A percentile compares a stretch with the other conserved stretches of the same genome.
phyloP scores from a whole-genome alignment of 2,113 vertebrate species.

The Phrynosoma platyrhinos region DNA sequence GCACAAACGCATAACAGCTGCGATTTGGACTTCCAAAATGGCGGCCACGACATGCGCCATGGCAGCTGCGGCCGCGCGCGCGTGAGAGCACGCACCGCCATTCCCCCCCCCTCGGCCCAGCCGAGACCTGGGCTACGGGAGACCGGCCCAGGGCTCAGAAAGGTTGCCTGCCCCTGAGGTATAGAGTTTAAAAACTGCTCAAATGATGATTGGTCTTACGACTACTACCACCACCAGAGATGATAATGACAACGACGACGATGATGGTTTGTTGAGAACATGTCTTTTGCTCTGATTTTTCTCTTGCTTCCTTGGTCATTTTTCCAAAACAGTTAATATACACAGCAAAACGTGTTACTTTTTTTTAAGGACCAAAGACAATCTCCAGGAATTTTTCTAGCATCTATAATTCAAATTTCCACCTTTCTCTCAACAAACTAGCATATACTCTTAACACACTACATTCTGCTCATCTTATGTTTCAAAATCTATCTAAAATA shows the following conservation, averaged over 20 bases:
- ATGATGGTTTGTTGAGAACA: background rate
- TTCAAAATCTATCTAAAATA: background rate
- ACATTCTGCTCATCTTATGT: background rate
- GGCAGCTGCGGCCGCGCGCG: too few relatives aligned
- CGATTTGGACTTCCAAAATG: too few relatives aligned
- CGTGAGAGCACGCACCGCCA: too few relatives aligned
- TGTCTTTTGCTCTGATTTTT: background rate
- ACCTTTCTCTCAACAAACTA: background rate
- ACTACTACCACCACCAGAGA: background rate
- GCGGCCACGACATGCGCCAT: too few relatives aligned
- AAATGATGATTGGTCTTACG: background rate
- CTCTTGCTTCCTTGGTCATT: background rate
- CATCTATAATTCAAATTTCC: background rate
- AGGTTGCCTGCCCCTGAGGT: too few relatives aligned
- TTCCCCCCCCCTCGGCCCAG: too few relatives aligned
- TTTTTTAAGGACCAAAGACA: background rate
- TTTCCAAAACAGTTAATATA: background rate
- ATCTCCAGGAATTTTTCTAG: background rate
- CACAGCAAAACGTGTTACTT: background rate
- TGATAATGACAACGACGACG: too few relatives aligned
- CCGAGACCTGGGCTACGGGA: too few relatives aligned
- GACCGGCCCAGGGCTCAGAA: too few relatives aligned
- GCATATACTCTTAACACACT: background rate
- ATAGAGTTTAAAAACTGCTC: background rate
- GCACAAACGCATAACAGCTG: too few relatives aligned